These are phyloP conservation scores for Chymomyza amoena DNA, from an alignment of 2,888 invertebrate species.

Conservation along the genomic window DNA sequence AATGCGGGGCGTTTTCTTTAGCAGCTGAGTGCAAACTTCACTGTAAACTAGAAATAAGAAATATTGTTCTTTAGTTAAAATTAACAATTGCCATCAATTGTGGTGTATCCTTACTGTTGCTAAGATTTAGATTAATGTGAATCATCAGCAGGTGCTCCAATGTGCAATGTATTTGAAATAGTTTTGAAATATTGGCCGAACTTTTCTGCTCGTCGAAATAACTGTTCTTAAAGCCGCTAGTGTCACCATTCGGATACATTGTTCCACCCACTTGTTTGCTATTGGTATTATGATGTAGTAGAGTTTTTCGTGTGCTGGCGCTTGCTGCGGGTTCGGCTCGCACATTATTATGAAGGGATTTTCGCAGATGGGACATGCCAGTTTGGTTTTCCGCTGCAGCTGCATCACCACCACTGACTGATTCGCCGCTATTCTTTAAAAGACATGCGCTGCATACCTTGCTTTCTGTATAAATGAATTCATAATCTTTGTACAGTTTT, in stretches of 20 bases:
- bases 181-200: slow-evolving; percentile 64
- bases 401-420: slow-evolving; percentile 8
- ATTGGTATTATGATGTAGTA: slow-evolving; percentile 66
- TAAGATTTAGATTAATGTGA: slow-evolving; percentile 75
- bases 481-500: slow-evolving; percentile 77
- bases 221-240: slow-evolving; percentile 75
- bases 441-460: slow-evolving; percentile 75
- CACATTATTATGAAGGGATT: slow-evolving; percentile 75
- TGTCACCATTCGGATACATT: slow-evolving; percentile 49
- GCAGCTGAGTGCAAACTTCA: slow-evolving; percentile 70
- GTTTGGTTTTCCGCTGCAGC: slow-evolving; percentile 6
- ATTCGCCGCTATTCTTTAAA: slow-evolving; percentile 36
- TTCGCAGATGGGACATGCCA: slow-evolving; percentile 70
- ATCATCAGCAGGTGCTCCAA: slow-evolving; percentile 77
- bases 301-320: slow-evolving; percentile 65
- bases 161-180: slow-evolving; percentile 76
- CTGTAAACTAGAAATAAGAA: slow-evolving; percentile 57
- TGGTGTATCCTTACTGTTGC: slow-evolving; percentile 56
- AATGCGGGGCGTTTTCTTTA: slow-evolving; percentile 61
- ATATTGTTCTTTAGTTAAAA: too few species aligned
- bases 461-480: slow-evolving; percentile 76
- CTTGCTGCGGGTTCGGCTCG: slow-evolving; percentile 45
- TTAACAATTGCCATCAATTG: neutral
- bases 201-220: slow-evolving; percentile 69
- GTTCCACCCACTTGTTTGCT: slow-evolving; percentile 25